Conservation (phyloP, 2,888 invertebrate genomes). For the Rhyacophila evoluta region DNA sequence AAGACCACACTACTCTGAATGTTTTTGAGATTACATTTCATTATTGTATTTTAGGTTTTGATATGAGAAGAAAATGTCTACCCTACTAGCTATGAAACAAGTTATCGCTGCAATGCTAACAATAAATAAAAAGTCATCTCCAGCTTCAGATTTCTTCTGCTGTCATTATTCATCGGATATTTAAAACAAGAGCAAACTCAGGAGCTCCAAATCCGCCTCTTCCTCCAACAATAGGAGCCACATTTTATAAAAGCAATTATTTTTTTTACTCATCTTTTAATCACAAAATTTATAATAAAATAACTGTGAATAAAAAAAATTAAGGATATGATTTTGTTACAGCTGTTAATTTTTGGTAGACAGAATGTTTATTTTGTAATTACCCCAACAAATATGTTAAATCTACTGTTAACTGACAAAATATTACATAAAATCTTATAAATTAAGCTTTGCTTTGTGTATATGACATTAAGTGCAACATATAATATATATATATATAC, state of each 20-base stretch:
- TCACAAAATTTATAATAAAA: slow-evolving; percentile 23
- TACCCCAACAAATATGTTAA: slow-evolving; percentile 32
- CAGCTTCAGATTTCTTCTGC: slow-evolving; percentile 7
- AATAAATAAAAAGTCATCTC: background rate
- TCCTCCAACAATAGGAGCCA: background rate
- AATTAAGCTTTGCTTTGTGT: slow-evolving; percentile 49
- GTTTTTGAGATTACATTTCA: background rate
- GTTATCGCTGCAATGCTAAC: slow-evolving; percentile 20
- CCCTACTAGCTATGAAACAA: slow-evolving; percentile 31
- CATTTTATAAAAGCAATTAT: slow-evolving; percentile 28
- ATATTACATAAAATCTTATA: slow-evolving; percentile 26
- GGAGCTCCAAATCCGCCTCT: background rate
- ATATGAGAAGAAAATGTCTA: slow-evolving; percentile 35
- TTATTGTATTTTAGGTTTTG: slow-evolving; percentile 34
- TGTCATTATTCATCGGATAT: background rate
- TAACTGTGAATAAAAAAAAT: slow-evolving; percentile 9
- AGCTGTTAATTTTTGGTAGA: slow-evolving; percentile 3
- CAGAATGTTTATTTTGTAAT: slow-evolving; percentile 33
- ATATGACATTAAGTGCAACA: slow-evolving; percentile 36
- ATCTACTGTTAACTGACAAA: slow-evolving; percentile 28
- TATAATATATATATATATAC: slow-evolving; percentile 11
- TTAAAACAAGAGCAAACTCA: background rate
- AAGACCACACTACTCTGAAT: too few relatives aligned
- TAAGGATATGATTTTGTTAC: background rate
- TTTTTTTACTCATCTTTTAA: slow-evolving; percentile 19